phyloP scores from a whole-genome alignment of 2,797 vertebrate species.

The Bothrops alternatus region DNA sequence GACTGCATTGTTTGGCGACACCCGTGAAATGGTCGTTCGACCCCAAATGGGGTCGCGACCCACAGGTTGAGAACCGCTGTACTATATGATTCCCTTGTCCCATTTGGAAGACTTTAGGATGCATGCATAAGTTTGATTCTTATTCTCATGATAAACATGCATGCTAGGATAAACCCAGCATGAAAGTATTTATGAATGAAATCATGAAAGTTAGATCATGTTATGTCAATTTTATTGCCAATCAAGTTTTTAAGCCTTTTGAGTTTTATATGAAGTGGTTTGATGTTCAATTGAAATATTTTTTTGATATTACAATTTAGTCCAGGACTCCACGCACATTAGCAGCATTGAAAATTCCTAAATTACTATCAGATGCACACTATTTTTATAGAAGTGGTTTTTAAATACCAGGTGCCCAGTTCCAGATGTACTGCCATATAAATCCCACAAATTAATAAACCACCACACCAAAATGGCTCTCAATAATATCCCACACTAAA shows the following conservation, averaged over 20 bases:
- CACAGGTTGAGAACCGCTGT: background rate
- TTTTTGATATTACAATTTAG: background rate
- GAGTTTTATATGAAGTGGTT: background rate
- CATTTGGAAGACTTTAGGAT: background rate
- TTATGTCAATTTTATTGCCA: background rate
- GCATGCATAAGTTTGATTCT: background rate
- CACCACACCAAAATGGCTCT: background rate
- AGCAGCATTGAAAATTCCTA: background rate
- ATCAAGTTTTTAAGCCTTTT: background rate
- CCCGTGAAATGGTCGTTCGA: no score
- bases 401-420: background rate
- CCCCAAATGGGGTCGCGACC: no score
- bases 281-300: background rate
- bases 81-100: background rate
- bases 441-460: background rate
- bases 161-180: background rate
- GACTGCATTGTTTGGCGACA: no score
- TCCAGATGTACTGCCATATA: background rate
- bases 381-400: background rate
- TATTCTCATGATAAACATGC: background rate
- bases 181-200: background rate
- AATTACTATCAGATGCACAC: background rate
- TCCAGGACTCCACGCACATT: background rate
- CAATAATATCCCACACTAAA: background rate
- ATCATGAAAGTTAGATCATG: background rate